Percentiles rank a stretch among this genome's conserved stretches.
Conservation (phyloP, 2,888 invertebrate species). For the Drepanosiphum platanoidis region DNA sequence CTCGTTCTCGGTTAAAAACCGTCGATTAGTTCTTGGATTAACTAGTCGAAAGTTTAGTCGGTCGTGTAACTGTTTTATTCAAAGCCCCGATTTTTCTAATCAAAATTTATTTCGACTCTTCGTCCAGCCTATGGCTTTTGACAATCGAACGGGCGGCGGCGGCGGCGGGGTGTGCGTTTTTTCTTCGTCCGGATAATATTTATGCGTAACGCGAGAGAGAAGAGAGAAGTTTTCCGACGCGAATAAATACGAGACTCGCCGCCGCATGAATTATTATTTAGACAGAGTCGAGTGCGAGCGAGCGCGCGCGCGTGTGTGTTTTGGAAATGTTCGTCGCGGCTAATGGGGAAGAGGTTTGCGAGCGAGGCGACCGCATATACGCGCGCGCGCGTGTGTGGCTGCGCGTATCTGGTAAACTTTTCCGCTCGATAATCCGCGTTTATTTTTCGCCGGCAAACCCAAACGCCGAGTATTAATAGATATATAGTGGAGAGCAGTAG, state of each 20-base stretch:
- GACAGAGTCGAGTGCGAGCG: not conserved
- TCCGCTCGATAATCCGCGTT: not conserved
- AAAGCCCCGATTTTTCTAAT: no score
- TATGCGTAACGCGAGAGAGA: not conserved
- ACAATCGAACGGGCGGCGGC: no score
- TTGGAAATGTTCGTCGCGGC: not conserved
- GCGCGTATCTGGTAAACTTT: not conserved
- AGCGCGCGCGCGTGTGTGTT: not conserved
- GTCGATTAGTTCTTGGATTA: no score
- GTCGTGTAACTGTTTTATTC: no score
- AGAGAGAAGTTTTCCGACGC: not conserved
- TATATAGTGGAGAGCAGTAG: not conserved
- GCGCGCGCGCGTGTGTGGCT: no score
- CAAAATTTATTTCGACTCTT: no score
- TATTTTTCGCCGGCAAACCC: constrained; percentile 5
- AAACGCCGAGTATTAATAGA: not conserved
- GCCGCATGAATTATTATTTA: not conserved
- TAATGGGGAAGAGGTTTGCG: not conserved
- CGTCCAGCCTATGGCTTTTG: no score
- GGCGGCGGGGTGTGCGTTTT: not conserved
- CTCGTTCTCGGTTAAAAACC: no score
- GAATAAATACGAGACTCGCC: not conserved
- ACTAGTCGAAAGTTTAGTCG: no score
- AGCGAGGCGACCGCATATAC: no score
- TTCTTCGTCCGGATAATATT: not conserved